Evolutionary conservation across 23 tunicate genomes (phyloP), one percentile per base, ranked within the genome.

Genomic region (Halocynthia aurantium): DNA sequence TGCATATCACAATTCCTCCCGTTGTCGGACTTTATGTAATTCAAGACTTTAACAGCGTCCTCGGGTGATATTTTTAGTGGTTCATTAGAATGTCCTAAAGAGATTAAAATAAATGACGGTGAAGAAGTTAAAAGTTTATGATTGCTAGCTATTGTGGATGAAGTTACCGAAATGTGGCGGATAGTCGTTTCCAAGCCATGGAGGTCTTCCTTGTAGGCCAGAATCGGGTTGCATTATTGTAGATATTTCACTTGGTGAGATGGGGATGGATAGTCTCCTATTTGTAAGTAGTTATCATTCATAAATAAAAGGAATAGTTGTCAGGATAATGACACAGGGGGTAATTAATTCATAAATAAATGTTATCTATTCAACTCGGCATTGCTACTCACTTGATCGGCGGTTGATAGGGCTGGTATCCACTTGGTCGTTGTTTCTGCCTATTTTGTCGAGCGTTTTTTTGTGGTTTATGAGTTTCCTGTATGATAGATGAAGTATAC

Each of bases 41-140:
- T 81, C 5, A 87, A 56, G 51, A 87, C 80, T 8, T 62, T 75
- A 44, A 87, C 72, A 10, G 93, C 93, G 20, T 57, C 86, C 13
- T 87, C 85, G 0, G 93, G 93, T 8, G 93, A 81, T 5, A 81
- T 65, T 13, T 73, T 44, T 61, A 60, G 57, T 8, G 90, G 80
- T 73, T 61, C 70, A 9, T 65, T 40, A 40, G 22, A 6, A 65
- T 15, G 22, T 0, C 19, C 70, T 65, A 15, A 10, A 65, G 31
- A 58, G 15, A n/a, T 15, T 58, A 4, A 13, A 31, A 31, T 31
- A 31, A 31, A 31, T 31, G 44, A 31, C 44, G 64, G 64, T 15
- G 64, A 60, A 60, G 64, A 2, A n/a, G 64, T 17, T 15, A 60
- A 15, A 15, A 15, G 2, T 60, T 15, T 2, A 2, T 60, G 64